Evolutionary conservation across 2,888 invertebrate genomes (phyloP), one percentile per base, ranked within the genome.

Genomic region (Athalia cordata): DNA sequence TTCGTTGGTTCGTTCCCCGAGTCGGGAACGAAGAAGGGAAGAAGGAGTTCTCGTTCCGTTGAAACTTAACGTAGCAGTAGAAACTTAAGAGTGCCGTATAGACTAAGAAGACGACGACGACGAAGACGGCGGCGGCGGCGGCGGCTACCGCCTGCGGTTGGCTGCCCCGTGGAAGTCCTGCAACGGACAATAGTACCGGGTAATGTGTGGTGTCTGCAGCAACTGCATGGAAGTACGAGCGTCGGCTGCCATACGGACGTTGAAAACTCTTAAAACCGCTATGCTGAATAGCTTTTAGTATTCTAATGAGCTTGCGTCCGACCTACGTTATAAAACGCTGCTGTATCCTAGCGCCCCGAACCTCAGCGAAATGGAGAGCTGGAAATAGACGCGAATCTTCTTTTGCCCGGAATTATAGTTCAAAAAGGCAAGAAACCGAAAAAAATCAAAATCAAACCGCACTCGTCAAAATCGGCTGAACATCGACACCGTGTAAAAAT

Each of bases 271-370:
- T 49, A 45, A 64, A 75, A 75, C 75, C 50, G 62, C 75, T 75
- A 61, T 49, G 75, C 75, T 75, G 62, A 75, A 75, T 75, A 50
- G 75, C 75, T 75, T 75, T 75, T 75, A 75, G 75, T 75, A 75
- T 75, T 75, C 75, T 75, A 75, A 75, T 75, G 75, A 75, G 75
- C 62, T 57, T 67, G 13, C 66, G 66, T 47, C 50, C 50, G 13
- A 29, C 55, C 49, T 67, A 55, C 68, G 52, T 68, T 68, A 55
- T 55, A 55, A 29, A 68, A 68, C 55, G 52, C 55, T 52, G 29
- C 2, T 29, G 29, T n/a, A n/a, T n/a, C 29, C 68, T 68, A 9
- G 55, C 52, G 68, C 68, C 29, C 29, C 68, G 68, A 68, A 15
- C 68, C 68, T 52, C 2, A 1, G 6, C 64, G 4, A 43, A 64